Percentiles rank a stretch among this genome's conserved stretches.
These are phyloP conservation scores for Ictalurus punctatus DNA, from an alignment of 2,113 vertebrate genomes.

Conservation along the genomic window DNA sequence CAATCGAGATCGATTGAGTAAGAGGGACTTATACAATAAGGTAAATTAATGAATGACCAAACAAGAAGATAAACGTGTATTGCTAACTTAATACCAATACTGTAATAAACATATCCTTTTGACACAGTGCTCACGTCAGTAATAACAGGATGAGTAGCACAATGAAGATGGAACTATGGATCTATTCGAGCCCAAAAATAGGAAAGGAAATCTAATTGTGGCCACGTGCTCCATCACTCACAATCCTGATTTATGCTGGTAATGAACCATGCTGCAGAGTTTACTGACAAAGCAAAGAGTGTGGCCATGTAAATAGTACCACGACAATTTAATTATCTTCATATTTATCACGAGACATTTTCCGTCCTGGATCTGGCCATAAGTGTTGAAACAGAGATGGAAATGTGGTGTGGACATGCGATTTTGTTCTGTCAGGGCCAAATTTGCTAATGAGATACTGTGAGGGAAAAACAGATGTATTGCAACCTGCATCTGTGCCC, in stretches of 20 bases:
- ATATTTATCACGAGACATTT: conserved; percentile 38
- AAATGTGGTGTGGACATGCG: background rate
- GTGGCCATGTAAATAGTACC: conserved; percentile 49
- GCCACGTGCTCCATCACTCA: conserved; percentile 21
- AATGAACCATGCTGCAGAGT: conserved; percentile 36
- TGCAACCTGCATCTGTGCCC: background rate
- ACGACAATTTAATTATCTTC: conserved; percentile 60
- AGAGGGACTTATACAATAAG: background rate
- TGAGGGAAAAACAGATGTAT: background rate
- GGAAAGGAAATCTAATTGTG: conserved; percentile 48
- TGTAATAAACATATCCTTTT: background rate
- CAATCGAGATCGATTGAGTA: background rate
- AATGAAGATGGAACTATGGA: conserved; percentile 12
- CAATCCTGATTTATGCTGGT: conserved; percentile 31
- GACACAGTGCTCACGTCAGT: background rate
- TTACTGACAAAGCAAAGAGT: conserved; percentile 46
- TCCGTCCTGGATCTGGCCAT: background rate
- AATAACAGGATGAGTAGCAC: background rate
- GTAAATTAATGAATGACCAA: background rate
- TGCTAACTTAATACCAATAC: background rate
- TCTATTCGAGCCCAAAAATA: conserved; percentile 55
- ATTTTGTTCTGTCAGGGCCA: background rate
- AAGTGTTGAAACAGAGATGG: background rate
- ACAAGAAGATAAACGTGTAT: background rate
- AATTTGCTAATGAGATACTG: background rate